Evolutionary conservation across 1,140 invertebrate genomes (phyloP).

Genomic region (Rhyzopertha dominica): DNA sequence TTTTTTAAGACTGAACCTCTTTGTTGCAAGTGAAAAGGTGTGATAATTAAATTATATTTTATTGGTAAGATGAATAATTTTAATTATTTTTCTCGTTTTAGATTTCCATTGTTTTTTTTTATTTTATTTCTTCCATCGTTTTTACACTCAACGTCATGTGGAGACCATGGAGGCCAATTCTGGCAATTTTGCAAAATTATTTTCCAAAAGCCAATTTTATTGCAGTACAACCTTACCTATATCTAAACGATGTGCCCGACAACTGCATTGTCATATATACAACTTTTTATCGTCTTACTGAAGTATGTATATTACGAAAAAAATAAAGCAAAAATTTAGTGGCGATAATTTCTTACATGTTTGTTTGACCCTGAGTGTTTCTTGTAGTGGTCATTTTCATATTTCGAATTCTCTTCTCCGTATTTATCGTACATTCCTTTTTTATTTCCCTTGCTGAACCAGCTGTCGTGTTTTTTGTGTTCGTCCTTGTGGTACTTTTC

Average conservation of each 20-base stretch:
- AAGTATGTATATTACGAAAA: background rate
- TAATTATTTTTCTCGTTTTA: no score
- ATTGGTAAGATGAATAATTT: no score
- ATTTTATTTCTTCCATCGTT: no score
- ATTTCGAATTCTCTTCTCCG: slow-evolving; percentile 18
- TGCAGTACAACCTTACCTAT: background rate
- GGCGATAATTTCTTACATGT: no score
- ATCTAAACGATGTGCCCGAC: background rate
- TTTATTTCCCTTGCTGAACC: slow-evolving; percentile 38
- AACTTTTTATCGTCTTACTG: background rate
- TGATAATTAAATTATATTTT: no score
- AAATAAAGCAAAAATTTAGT: background rate
- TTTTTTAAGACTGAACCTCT: no score
- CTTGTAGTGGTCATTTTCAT: slow-evolving; percentile 12
- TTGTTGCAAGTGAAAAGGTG: no score
- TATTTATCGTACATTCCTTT: slow-evolving; percentile 32
- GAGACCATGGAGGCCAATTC: no score
- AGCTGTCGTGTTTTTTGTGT: slow-evolving; percentile 38
- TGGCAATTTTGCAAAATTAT: no score
- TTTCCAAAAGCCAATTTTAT: no score
- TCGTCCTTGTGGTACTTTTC: slow-evolving; percentile 42
- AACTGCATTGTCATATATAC: background rate
- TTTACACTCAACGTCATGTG: no score
- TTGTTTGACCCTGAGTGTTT: slow-evolving; percentile 18
- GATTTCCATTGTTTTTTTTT: no score